Conservation (phyloP, 2,113 vertebrate species). For the Clarias magur region DNA sequence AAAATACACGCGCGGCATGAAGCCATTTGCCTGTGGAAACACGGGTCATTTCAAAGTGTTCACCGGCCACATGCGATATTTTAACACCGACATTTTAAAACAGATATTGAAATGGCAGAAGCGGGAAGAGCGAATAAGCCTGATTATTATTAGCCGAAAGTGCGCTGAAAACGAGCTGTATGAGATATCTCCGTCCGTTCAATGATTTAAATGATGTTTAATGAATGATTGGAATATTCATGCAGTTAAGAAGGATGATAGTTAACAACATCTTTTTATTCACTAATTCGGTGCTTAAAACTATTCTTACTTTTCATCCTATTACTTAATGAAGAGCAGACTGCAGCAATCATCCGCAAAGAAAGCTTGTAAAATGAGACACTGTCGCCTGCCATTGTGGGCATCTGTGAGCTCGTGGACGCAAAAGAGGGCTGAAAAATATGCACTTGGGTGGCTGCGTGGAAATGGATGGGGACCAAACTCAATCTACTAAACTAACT, state of each 20-base stretch:
- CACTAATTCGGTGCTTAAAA: background rate
- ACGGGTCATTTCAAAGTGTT: slow-evolving; percentile 4
- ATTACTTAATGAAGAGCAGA: background rate
- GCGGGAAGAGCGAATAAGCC: background rate
- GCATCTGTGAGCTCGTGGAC: background rate
- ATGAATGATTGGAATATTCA: background rate
- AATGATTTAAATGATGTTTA: background rate
- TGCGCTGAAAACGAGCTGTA: too few species aligned
- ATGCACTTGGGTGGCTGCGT: background rate
- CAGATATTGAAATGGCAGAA: background rate
- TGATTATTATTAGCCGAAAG: background rate
- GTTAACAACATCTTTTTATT: background rate
- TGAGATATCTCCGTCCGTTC: background rate
- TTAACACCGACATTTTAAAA: background rate
- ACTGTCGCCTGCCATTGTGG: background rate
- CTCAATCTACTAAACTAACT: background rate
- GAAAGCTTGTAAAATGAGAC: background rate
- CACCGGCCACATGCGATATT: background rate
- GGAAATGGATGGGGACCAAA: background rate
- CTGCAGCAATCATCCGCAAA: background rate
- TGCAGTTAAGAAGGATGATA: background rate
- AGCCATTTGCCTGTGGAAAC: slow-evolving; percentile 5
- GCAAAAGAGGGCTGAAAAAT: background rate
- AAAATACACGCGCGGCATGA: slow-evolving; percentile 13
- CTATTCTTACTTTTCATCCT: background rate